Evolutionary conservation across 2,888 invertebrate species (phyloP).

Genomic region (Mayetiola destructor): DNA sequence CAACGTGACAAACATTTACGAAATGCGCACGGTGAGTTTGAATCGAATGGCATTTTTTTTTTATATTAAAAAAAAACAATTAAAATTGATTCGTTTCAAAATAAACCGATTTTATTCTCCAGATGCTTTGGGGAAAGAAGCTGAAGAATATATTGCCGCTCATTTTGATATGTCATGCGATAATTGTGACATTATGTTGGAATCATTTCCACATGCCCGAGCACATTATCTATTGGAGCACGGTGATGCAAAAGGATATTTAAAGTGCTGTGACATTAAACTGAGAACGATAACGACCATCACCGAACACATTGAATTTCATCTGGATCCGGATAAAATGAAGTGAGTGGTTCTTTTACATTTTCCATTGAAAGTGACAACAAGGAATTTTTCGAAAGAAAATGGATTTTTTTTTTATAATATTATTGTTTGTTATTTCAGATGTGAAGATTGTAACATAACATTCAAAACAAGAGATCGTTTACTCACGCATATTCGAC

Average conservation of each 20-base stretch:
- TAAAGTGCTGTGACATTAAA: neutral
- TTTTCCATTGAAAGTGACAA: too few species aligned
- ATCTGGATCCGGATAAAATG: neutral
- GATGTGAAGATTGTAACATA: neutral
- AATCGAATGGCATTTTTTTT: too few species aligned
- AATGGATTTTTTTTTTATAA: neutral
- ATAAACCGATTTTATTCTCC: neutral
- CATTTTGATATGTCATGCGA: conserved; percentile 6
- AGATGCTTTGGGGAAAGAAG: neutral
- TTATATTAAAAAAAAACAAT: too few species aligned
- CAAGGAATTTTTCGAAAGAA: neutral
- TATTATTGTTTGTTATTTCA: neutral
- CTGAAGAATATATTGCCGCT: neutral
- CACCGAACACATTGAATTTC: neutral
- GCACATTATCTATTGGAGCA: conserved; percentile 1
- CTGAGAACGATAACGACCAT: neutral
- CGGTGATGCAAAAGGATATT: neutral
- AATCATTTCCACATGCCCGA: neutral
- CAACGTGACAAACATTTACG: neutral
- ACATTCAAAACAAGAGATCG: neutral
- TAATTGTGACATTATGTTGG: neutral
- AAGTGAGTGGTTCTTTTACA: too few species aligned
- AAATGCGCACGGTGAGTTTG: neutral
- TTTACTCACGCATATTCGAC: neutral
- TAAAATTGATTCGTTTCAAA: neutral